Evolutionary conservation across 2,113 vertebrate species (phyloP).

Genomic region (Dicrurus megarhynchus): DNA sequence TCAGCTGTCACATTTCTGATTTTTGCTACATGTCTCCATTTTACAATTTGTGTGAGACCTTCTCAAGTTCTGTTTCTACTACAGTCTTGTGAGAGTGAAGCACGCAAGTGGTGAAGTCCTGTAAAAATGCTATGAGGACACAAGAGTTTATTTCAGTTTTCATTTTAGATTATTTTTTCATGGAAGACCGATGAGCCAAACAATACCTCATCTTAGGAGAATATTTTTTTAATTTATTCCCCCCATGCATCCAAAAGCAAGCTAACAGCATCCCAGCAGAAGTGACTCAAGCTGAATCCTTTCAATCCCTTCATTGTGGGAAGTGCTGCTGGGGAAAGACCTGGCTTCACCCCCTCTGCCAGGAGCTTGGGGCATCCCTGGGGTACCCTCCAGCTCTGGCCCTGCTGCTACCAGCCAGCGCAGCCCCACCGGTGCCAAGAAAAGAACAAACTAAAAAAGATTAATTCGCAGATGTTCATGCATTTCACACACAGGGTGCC

Average conservation of each 20-base stretch:
- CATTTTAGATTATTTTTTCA: slow-evolving; percentile 43
- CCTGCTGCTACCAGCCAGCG: neutral
- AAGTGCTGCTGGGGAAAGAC: slow-evolving; percentile 48
- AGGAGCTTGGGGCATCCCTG: slow-evolving; percentile 60
- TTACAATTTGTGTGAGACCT: neutral
- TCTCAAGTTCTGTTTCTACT: neutral
- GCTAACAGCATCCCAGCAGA: slow-evolving; percentile 49
- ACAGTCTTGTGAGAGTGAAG: neutral
- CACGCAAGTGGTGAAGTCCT: neutral
- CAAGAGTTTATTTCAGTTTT: slow-evolving; percentile 47
- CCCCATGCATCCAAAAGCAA: slow-evolving; percentile 53
- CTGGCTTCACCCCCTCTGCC: slow-evolving; percentile 64
- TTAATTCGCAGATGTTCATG: slow-evolving; percentile 85
- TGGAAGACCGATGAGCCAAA: slow-evolving; percentile 47
- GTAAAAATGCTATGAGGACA: slow-evolving; percentile 10
- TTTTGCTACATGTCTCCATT: neutral
- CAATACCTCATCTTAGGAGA: slow-evolving; percentile 55
- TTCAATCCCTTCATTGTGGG: slow-evolving; percentile 47
- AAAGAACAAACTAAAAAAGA: slow-evolving; percentile 80
- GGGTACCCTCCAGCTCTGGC: slow-evolving; percentile 68
- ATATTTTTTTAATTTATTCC: slow-evolving; percentile 55
- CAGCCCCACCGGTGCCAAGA: slow-evolving; percentile 69
- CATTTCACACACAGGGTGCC: slow-evolving; percentile 86
- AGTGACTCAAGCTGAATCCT: slow-evolving; percentile 51
- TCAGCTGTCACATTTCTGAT: neutral